Evolutionary conservation across 2,888 invertebrate species (phyloP), one percentile per base, ranked within the genome.

Genomic region (Catocala nupta): DNA sequence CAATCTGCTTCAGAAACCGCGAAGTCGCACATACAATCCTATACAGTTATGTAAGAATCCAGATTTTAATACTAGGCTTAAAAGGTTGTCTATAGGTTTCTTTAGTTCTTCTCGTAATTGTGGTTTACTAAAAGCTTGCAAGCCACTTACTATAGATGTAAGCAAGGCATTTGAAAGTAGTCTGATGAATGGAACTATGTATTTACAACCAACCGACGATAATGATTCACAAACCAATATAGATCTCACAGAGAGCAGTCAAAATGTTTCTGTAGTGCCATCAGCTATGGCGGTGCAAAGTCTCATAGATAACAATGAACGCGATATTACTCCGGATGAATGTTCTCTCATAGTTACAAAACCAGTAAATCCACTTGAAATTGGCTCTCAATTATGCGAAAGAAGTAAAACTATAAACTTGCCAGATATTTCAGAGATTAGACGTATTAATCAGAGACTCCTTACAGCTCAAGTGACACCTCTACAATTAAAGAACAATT

Each of bases 21-120:
- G 78, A 69, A 79, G 80, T 62, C 84, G 87, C n/a, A 78, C 61
- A 2, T 94, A 93, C 55, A 87, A 90, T 71, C 89, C 92, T 1
- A 90, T 93, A 77, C 83, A 88, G 45, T 60, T 94, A 8, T 94
- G 94, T 68, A 93, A 92, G 78, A 94, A 94, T 78, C 94, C 94
- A 0, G 94, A 94, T 73, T 94, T 93, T 57, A 94, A 94, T 68
- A 93, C 92, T 5, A 83, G 91, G 45, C 75, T 94, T 10, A 93
- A 90, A 75, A 80, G 92, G 57, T 71, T 94, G 50, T 86, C 84
- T 0, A 82, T 84, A 7, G 90, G 91, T 1, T 94, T 94, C 70
- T 85, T 90, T 45, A 86, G 83, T 71, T 86, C 81, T 0, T 77
- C 80, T 12, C 82, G 88, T 13, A 94, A 94, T 68, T 78, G 90